Evolutionary conservation across 2,888 invertebrate species (phyloP).

Genomic region (Anaspis maculata): DNA sequence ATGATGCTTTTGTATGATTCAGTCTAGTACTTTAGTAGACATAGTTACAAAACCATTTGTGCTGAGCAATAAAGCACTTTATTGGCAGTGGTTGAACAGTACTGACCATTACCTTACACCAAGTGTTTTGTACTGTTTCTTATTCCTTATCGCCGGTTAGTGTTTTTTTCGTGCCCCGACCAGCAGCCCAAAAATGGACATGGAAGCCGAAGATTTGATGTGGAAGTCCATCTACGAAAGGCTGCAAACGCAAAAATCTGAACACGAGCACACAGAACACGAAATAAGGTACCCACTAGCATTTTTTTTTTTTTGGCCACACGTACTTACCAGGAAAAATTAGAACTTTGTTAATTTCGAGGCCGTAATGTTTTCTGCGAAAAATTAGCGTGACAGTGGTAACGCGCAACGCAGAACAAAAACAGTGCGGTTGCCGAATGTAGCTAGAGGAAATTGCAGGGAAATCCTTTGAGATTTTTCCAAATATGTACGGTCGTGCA

Average conservation of each 20-base stretch:
- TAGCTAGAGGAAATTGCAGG: no score
- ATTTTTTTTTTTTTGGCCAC: background rate
- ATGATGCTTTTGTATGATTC: no score
- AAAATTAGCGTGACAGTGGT: no score
- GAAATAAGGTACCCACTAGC: constrained; percentile 50
- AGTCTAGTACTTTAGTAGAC: background rate
- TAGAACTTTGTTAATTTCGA: no score
- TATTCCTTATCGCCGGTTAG: background rate
- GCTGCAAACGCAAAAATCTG: constrained; percentile 53
- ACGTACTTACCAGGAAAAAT: background rate
- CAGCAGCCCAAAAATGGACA: constrained; percentile 31
- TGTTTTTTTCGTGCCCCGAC: background rate
- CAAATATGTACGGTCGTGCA: no score
- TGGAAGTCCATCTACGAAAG: constrained; percentile 69
- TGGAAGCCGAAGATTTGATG: constrained; percentile 65
- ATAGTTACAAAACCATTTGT: background rate
- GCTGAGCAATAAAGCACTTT: background rate
- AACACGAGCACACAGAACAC: constrained; percentile 53
- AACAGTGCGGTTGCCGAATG: no score
- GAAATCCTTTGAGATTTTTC: no score
- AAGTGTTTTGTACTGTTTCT: no score
- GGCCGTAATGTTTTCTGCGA: no score
- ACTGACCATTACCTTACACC: background rate
- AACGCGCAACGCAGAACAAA: no score
- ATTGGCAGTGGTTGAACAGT: background rate